phyloP scores from a whole-genome alignment of 2,797 vertebrate species.

The Streptopelia turtur region DNA sequence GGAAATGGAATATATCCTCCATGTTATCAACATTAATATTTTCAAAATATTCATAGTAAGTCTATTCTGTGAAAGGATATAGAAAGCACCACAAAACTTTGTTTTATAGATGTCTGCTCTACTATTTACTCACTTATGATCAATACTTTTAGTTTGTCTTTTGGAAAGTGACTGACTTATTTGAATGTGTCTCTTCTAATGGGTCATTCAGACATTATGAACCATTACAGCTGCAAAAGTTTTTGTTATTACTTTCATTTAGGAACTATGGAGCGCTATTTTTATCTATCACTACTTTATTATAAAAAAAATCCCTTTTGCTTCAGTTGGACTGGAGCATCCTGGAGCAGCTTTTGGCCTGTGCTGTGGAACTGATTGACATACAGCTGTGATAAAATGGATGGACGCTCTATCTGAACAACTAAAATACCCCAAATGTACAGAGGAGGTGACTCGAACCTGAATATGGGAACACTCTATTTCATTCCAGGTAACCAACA shows the following conservation, averaged over 20 bases:
- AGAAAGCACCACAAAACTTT: not conserved
- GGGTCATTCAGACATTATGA: constrained; percentile 1
- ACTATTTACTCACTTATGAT: not conserved
- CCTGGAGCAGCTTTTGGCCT: not conserved
- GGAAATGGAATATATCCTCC: constrained; percentile 11
- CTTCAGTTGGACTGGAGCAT: not conserved
- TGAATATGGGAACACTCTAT: not conserved
- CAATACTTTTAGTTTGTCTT: constrained; percentile 8
- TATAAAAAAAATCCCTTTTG: not conserved
- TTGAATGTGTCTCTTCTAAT: not conserved
- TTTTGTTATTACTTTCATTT: not conserved
- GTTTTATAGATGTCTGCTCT: not conserved
- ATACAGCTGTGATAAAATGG: not conserved
- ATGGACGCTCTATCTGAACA: not conserved
- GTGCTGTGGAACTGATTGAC: not conserved
- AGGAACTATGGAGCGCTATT: not conserved
- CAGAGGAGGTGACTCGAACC: not conserved
- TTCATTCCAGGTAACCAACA: not conserved
- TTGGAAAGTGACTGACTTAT: not conserved
- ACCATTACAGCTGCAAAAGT: constrained; percentile 1
- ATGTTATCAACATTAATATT: not conserved
- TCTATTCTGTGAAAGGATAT: not conserved
- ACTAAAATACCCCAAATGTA: not conserved
- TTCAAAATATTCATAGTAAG: constrained; percentile 9
- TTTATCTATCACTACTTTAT: not conserved